Evolutionary conservation across 1,140 invertebrate species (phyloP).

Genomic region (Drosophila parabipectinata): DNA sequence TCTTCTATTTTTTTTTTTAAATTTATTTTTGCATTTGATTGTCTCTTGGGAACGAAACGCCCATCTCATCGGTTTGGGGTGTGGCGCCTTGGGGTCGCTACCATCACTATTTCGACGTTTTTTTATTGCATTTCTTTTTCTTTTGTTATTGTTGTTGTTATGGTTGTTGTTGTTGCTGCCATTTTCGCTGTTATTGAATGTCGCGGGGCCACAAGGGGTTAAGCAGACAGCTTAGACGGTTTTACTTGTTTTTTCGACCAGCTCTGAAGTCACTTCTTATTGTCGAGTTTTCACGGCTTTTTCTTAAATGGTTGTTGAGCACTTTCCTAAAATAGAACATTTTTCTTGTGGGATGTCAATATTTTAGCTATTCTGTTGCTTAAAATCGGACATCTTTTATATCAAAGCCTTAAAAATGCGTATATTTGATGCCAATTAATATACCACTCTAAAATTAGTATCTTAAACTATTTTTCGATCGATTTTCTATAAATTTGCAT

Average conservation of each 20-base stretch:
- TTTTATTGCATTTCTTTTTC: constrained; percentile 71
- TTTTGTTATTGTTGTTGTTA: constrained; percentile 20
- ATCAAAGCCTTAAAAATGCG: no score
- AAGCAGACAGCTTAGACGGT: background rate
- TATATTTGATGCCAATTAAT: no score
- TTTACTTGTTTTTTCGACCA: no score
- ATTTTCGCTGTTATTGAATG: constrained; percentile 40
- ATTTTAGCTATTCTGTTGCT: no score
- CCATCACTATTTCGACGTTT: constrained; percentile 19
- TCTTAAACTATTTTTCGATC: no score
- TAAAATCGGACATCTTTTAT: no score
- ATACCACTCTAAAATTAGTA: no score
- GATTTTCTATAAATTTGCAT: no score
- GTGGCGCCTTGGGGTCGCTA: constrained; percentile 23
- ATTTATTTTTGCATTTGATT: constrained; percentile 43
- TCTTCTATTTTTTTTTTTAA: constrained; percentile 13
- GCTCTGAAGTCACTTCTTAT: background rate
- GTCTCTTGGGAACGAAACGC: constrained; percentile 36
- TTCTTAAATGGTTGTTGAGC: no score
- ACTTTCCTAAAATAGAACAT: no score
- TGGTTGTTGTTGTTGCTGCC: constrained; percentile 8
- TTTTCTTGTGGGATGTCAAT: background rate
- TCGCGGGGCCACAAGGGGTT: constrained; percentile 3
- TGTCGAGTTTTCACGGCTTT: background rate
- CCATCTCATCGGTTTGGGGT: constrained; percentile 16